Conservation (phyloP, 2,888 invertebrate genomes). For the Gonocerus acuteangulatus region DNA sequence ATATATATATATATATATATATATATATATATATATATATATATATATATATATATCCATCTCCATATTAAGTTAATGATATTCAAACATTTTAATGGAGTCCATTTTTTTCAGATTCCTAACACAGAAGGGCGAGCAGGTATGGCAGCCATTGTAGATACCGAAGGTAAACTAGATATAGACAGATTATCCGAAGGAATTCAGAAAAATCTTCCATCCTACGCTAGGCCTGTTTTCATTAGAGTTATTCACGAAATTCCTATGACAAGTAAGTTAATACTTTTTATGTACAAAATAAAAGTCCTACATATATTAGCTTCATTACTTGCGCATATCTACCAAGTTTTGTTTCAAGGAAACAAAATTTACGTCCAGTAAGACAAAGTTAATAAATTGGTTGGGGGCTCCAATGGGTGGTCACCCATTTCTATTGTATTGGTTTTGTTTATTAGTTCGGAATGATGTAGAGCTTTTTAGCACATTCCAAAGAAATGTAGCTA, state of each 20-base stretch:
- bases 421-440: too few species aligned
- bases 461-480: too few species aligned
- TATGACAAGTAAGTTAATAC: slow-evolving; percentile 52
- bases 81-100: not conserved
- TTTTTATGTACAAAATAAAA: too few species aligned
- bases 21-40: not conserved
- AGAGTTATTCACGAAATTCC: slow-evolving; percentile 49
- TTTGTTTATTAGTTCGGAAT: too few species aligned
- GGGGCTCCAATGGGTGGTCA: too few species aligned
- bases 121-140: slow-evolving; percentile 50
- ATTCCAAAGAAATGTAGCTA: too few species aligned
- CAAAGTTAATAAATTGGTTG: too few species aligned
- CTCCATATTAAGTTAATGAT: too few species aligned
- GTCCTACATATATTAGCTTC: too few species aligned
- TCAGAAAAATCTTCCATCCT: slow-evolving; percentile 46
- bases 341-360: too few species aligned
- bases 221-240: slow-evolving; percentile 54
- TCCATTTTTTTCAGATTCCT: slow-evolving; percentile 39
- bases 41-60: not conserved
- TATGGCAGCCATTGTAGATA: slow-evolving; percentile 53
- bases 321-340: too few species aligned
- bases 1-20: not conserved
- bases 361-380: too few species aligned
- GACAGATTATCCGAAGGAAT: slow-evolving; percentile 40
- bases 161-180: slow-evolving; percentile 42